Conservation (phyloP, 1,140 invertebrate species). For the Tetramorium simillimum region DNA sequence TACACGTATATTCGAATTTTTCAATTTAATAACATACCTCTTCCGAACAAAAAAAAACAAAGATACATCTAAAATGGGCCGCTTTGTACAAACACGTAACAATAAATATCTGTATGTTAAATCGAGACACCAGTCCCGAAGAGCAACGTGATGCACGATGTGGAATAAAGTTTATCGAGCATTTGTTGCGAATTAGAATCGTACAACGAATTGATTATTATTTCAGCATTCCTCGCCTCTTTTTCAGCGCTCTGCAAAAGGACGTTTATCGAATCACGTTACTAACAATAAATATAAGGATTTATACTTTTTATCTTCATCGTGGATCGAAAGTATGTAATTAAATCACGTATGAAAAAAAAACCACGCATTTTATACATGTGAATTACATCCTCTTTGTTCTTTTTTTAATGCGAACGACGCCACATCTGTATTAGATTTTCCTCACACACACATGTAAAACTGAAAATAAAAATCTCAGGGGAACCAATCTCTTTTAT, state of each 20-base stretch:
- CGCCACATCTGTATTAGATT: neutral
- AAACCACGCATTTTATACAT: neutral
- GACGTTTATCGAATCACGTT: neutral
- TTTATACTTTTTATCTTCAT: slow-evolving; percentile 14
- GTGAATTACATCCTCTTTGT: neutral
- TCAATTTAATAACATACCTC: neutral
- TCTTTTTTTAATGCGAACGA: neutral
- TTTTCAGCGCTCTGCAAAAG: neutral
- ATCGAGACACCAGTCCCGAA: slow-evolving; percentile 20
- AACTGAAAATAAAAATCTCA: slow-evolving; percentile 7
- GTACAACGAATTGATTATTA: neutral
- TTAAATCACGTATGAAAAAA: neutral
- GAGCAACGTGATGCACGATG: slow-evolving; percentile 65
- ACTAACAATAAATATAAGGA: neutral
- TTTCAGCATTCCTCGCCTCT: neutral
- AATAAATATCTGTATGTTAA: slow-evolving; percentile 43
- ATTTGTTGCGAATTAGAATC: slow-evolving; percentile 68
- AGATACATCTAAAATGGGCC: neutral
- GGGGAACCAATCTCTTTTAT: neutral
- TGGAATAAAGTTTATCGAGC: slow-evolving; percentile 78
- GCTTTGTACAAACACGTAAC: neutral
- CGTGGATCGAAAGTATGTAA: neutral
- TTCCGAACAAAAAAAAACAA: neutral
- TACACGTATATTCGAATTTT: neutral
- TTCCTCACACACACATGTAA: neutral